Conservation (phyloP, 2,113 vertebrate genomes). For the Hydropotes inermis region DNA sequence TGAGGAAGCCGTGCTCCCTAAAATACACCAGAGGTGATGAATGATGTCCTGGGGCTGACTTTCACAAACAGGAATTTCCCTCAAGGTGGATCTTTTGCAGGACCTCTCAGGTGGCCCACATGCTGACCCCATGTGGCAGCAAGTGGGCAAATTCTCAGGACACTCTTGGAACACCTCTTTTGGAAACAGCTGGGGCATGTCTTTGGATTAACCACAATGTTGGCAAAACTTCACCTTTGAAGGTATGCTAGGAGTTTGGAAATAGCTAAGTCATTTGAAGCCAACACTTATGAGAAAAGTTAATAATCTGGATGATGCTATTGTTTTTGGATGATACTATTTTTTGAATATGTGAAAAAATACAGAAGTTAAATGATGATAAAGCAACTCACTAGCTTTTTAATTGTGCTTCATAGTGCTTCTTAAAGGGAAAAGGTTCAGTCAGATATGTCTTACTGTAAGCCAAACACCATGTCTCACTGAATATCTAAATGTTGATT, state of each 20-base stretch:
- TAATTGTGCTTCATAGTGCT: not conserved
- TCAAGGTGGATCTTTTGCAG: not conserved
- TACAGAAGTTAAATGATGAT: not conserved
- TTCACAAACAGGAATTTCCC: too few species aligned
- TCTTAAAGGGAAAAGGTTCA: not conserved
- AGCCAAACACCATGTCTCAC: not conserved
- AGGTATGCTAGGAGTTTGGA: not conserved
- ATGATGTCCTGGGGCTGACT: too few species aligned
- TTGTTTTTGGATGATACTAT: not conserved
- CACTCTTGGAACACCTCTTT: not conserved
- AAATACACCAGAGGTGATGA: too few species aligned
- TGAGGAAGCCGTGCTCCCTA: not conserved
- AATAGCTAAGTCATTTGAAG: not conserved
- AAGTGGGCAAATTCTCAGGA: not conserved
- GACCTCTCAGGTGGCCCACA: accelerated
- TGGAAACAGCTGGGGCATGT: not conserved
- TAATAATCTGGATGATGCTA: not conserved
- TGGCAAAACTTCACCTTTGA: not conserved
- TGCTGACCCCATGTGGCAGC: too few species aligned
- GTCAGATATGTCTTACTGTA: not conserved
- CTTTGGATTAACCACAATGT: not conserved
- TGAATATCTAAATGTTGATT: too few species aligned
- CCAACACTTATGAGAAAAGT: not conserved
- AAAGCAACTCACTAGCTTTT: not conserved
- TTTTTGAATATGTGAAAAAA: not conserved